These are phyloP conservation scores for Eudemis profundana DNA, from an alignment of 2,888 invertebrate genomes.

Conservation along the genomic window DNA sequence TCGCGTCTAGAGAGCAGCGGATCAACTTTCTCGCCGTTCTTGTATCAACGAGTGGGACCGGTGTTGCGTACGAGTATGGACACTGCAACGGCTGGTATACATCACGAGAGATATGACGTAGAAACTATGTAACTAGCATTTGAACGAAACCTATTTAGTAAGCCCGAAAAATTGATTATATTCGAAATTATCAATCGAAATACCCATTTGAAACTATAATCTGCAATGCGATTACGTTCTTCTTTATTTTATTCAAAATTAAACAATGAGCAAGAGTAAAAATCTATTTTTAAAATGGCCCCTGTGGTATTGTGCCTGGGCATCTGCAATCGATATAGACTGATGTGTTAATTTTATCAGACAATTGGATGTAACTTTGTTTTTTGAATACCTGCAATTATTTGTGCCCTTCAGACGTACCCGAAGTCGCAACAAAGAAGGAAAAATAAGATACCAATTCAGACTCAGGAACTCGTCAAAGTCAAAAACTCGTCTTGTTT, in stretches of 20 bases:
- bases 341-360: not conserved
- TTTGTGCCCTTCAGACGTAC: constrained; percentile 27
- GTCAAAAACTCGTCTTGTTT: constrained; percentile 31
- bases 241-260: too few species aligned
- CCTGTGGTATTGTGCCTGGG: too few species aligned
- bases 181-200: too few species aligned
- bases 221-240: too few species aligned
- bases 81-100: constrained; percentile 18
- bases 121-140: constrained; percentile 17
- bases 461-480: constrained; percentile 38
- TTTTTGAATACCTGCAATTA: constrained; percentile 23
- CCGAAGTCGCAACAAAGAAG: constrained; percentile 20
- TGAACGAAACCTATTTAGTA: constrained; percentile 4
- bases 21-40: constrained; percentile 78
- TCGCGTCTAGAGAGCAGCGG: constrained; percentile 71
- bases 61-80: constrained; percentile 54
- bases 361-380: constrained; percentile 1
- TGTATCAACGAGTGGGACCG: constrained; percentile 63
- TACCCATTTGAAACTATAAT: too few species aligned
- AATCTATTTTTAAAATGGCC: too few species aligned
- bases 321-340: not conserved
- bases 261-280: too few species aligned
- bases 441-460: constrained; percentile 31
- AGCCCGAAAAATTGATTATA: too few species aligned
- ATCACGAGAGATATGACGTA: constrained; percentile 30